Conservation (phyloP, 2,888 invertebrate species). For the Pandemis corylana region DNA sequence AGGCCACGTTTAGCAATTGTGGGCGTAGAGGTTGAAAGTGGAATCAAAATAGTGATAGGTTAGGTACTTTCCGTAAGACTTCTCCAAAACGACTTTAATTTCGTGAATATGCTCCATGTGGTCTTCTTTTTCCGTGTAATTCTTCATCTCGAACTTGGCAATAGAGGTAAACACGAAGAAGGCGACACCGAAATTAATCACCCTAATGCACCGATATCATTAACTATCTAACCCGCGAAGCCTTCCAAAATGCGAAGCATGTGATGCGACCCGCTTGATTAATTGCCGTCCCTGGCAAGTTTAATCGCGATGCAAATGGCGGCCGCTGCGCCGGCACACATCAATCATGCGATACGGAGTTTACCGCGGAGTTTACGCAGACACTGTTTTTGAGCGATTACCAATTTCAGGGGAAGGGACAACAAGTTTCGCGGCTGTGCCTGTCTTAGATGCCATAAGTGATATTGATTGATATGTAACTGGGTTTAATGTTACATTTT, state of each 20-base stretch:
- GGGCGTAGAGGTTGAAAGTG: too few relatives aligned
- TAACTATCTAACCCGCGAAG: neutral
- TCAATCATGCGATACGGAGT: constrained; percentile 12
- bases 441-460: neutral
- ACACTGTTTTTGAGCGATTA: constrained; percentile 15
- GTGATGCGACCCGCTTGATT: constrained; percentile 1
- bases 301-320: constrained; percentile 19
- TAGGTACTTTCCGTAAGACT: too few relatives aligned
- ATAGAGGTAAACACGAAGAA: too few relatives aligned
- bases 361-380: constrained; percentile 1
- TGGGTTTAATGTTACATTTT: neutral
- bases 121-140: neutral
- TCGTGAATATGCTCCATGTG: too few relatives aligned
- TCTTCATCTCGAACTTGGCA: neutral
- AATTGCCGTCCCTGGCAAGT: neutral
- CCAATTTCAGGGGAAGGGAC: constrained; percentile 4
- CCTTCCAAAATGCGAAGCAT: neutral
- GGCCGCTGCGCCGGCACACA: constrained; percentile 13
- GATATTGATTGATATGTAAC: neutral
- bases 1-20: too few relatives aligned
- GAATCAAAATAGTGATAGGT: too few relatives aligned
- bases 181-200: neutral
- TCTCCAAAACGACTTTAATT: too few relatives aligned
- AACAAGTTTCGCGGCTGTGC: neutral
- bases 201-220: constrained; percentile 2